Percentiles rank a stretch among this genome's conserved stretches.
These are phyloP conservation scores for Columba livia DNA, from an alignment of 2,113 vertebrate species.

Conservation along the genomic window DNA sequence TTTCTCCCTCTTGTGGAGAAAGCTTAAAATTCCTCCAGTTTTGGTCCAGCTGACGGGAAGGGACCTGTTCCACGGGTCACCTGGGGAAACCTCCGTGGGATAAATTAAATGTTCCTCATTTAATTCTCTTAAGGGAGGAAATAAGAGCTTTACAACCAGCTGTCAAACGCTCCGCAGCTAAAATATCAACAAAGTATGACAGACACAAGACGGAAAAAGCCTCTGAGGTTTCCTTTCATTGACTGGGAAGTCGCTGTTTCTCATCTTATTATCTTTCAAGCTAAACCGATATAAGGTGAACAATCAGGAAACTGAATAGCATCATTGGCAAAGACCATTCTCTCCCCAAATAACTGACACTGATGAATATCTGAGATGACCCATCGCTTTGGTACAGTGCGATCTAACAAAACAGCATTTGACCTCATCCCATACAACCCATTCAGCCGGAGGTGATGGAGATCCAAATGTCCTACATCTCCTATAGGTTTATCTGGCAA, in stretches of 20 bases:
- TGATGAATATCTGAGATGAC: constrained; percentile 6
- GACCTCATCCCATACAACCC: not conserved
- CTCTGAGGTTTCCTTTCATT: constrained; percentile 53
- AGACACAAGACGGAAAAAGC: constrained; percentile 59
- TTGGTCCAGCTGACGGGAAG: not conserved
- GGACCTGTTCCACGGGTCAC: not conserved
- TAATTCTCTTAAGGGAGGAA: constrained; percentile 13
- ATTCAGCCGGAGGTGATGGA: not conserved
- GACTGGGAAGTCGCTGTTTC: constrained; percentile 54
- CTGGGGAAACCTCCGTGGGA: not conserved
- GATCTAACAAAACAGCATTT: not conserved
- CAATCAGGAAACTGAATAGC: constrained; percentile 10
- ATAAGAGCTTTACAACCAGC: constrained; percentile 42
- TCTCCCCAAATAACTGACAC: not conserved
- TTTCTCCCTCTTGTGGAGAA: not conserved
- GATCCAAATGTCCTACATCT: not conserved
- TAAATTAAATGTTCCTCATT: constrained; percentile 48
- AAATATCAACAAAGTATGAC: constrained; percentile 59
- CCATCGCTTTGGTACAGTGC: not conserved
- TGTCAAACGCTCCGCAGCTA: constrained; percentile 62
- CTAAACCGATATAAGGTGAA: constrained; percentile 2
- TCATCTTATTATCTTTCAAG: constrained; percentile 44
- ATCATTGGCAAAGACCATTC: not conserved
- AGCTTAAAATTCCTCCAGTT: not conserved
- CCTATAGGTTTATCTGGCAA: not conserved